Base-by-base conservation (phyloP, 2,888 invertebrate genomes). In the Cerastis leucographa region DNA sequence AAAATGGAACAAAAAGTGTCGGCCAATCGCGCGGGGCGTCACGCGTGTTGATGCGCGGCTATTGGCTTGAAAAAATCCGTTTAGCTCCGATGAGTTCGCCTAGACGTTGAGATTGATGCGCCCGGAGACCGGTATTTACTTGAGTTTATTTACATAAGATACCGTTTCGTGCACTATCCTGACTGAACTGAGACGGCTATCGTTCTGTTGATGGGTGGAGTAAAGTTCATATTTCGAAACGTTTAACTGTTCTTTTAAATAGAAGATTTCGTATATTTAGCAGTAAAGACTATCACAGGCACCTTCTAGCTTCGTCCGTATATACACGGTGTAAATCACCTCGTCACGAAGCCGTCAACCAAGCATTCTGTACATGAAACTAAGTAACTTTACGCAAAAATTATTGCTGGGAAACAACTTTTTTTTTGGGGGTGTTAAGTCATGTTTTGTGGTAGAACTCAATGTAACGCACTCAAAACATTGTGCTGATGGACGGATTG, bases 31-130 rank as follows among this genome's bases (percentile, higher is more conserved):
- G 92, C 90, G 86, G 93, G 94, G 92, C 94, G 95, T 96, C 94
- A 96, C 94, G 96, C 96, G 95, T 96, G 95, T 92, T 94, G 96
- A 96, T 94, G 96, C 94, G 92, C 95, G 91, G 95, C 96, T 94
- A 96, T 96, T 96, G 96, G 96, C 95, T 96, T 96, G 95, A 95
- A 96, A 96, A 95, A 96, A 95, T 94, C 94, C 94, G 96, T 96
- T 96, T 96, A 95, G 94, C 95, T 95, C 93, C 92, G 95, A 94
- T 95, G 94, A 95, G 94, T 94, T 90, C 88, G 94, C 94, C 96
- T 96, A 96, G 96, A 95, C 94, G 91, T 89, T 90, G 92, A 96
- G 96, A 96, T 96, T 96, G 95, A 96, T 96, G 93, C 92, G 88
- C 87, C 89, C 91, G 88, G 89, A 90, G 91, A 90, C 89, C 91